Evolutionary conservation across 2,888 invertebrate species (phyloP).

Genomic region (Palloptera scutellata): DNA sequence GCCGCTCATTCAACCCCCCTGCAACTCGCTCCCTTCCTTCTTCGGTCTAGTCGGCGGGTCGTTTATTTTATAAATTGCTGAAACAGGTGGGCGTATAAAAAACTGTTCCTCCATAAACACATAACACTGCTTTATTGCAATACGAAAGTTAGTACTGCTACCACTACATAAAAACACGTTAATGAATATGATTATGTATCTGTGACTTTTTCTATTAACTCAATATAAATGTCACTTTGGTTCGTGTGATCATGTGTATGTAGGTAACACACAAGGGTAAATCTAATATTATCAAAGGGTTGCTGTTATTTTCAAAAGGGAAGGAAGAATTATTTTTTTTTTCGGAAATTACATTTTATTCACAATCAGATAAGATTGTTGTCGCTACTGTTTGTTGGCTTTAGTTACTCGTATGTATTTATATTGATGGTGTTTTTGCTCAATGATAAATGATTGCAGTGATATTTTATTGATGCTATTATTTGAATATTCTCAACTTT

Average conservation of each 20-base stretch:
- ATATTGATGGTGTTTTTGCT: slow-evolving; percentile 6
- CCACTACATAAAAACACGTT: slow-evolving; percentile 17
- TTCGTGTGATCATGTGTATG: slow-evolving; percentile 1
- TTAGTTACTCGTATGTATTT: too few species aligned
- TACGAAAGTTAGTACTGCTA: too few species aligned
- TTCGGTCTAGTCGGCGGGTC: not conserved
- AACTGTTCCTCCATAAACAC: not conserved
- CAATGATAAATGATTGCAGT: not conserved
- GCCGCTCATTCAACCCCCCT: too few species aligned
- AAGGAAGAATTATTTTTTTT: slow-evolving; percentile 2
- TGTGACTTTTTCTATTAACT: slow-evolving; percentile 56
- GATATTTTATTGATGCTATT: not conserved
- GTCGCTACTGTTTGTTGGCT: not conserved
- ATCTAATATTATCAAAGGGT: too few species aligned
- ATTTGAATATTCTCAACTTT: not conserved
- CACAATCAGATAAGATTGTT: slow-evolving; percentile 48
- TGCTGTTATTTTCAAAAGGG: slow-evolving; percentile 2
- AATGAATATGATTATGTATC: slow-evolving; percentile 49
- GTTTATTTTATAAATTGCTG: slow-evolving; percentile 17
- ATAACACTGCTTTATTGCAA: too few species aligned
- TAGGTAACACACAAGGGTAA: slow-evolving; percentile 13
- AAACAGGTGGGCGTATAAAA: slow-evolving; percentile 27
- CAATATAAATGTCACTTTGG: slow-evolving; percentile 47
- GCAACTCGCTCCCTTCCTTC: not conserved
- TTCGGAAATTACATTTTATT: slow-evolving; percentile 55